Percentiles rank a stretch among this genome's conserved stretches.
Evolutionary conservation across 2,888 invertebrate genomes (phyloP).

Genomic region (Clistopyga incitator): DNA sequence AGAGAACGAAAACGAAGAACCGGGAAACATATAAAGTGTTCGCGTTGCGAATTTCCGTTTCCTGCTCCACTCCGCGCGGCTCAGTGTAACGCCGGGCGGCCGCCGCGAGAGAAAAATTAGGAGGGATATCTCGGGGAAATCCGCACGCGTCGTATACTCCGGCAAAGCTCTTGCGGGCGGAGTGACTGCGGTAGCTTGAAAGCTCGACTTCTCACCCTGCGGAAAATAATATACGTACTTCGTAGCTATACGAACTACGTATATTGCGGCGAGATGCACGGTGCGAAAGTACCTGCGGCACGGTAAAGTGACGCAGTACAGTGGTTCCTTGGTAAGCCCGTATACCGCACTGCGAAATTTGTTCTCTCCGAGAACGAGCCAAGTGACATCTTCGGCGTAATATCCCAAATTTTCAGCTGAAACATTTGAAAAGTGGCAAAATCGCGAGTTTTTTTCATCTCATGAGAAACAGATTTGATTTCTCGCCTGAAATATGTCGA

Average conservation of each 20-base stretch:
- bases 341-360: constrained; percentile 44
- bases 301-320: constrained; percentile 45
- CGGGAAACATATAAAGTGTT: constrained; percentile 55
- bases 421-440: too few relatives aligned
- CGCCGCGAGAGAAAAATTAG: constrained; percentile 57
- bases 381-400: background rate
- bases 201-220: constrained; percentile 49
- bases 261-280: background rate
- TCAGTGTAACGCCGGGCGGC: constrained; percentile 1
- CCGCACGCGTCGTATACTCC: constrained; percentile 28
- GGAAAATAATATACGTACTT: constrained; percentile 18
- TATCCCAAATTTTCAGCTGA: too few relatives aligned
- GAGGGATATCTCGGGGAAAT: constrained; percentile 49
- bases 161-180: background rate
- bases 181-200: constrained; percentile 42
- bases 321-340: constrained; percentile 5
- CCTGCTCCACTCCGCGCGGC: background rate
- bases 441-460: too few relatives aligned
- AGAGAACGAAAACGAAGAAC: constrained; percentile 3
- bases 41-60: constrained; percentile 47
- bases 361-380: constrained; percentile 25
- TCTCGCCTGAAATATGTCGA: too few relatives aligned
- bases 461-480: too few relatives aligned
- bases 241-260: background rate
- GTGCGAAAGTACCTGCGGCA: constrained; percentile 30